phyloP scores from a whole-genome alignment of 2,888 invertebrate genomes.

The Parapristionchus giblindavisi region DNA sequence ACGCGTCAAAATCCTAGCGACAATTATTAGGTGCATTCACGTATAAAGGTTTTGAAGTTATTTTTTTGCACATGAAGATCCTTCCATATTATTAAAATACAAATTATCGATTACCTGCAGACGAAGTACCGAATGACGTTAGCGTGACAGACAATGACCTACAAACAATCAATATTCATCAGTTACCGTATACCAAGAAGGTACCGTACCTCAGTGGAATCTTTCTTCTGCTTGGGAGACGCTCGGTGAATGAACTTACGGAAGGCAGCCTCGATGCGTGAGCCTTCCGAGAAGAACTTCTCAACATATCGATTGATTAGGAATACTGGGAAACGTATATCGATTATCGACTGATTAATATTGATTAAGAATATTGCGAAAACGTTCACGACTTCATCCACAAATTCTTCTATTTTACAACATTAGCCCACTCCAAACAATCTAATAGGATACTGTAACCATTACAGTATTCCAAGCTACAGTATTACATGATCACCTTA shows the following conservation, averaged over 20 bases:
- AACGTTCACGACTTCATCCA: background rate
- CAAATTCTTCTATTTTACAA: constrained; percentile 12
- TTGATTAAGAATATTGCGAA: too few species aligned
- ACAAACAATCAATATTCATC: background rate
- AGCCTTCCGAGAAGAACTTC: constrained; percentile 65
- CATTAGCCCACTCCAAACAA: background rate
- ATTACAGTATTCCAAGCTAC: too few species aligned
- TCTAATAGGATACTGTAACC: background rate
- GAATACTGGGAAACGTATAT: background rate
- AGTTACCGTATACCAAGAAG: background rate
- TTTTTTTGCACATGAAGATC: too few species aligned
- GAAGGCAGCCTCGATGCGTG: constrained; percentile 77
- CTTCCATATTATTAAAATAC: background rate
- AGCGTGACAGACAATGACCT: constrained; percentile 90
- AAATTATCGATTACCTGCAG: constrained; percentile 78
- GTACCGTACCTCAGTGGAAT: constrained; percentile 79
- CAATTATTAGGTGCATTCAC: too few species aligned
- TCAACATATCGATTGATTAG: constrained; percentile 42
- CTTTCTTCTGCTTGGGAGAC: constrained; percentile 80
- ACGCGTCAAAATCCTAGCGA: too few species aligned
- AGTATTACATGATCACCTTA: constrained; percentile 74
- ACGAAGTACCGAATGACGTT: constrained; percentile 95
- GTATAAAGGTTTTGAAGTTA: too few species aligned
- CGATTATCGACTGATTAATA: constrained; percentile 7
- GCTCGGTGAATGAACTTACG: constrained; percentile 91